Base-by-base conservation (phyloP, 2,888 invertebrate genomes). In the Venusia cambrica region DNA sequence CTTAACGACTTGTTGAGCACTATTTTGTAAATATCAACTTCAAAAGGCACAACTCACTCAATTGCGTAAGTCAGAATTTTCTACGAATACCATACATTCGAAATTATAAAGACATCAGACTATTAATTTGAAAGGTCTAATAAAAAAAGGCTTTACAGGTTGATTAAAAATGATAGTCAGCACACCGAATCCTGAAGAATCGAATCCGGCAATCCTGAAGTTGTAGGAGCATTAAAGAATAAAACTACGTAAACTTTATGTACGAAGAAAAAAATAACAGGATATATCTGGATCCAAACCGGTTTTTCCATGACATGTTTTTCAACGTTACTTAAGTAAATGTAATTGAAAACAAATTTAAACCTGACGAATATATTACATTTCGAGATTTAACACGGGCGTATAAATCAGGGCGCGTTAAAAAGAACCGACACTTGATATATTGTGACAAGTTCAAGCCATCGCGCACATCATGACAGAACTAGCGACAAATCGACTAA, bases 401-500 rank as follows among this genome's bases (percentile, higher is more conserved):
- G 46, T 36, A 75, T 79, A 73, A 66, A 77, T 77, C 68, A 58
- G 55, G 31, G 44, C 42, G 56, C 57, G 57, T 62, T 63, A 62
- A 71, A 74, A 74, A 70, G 59, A 52, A 51, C 50, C 48, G 62
- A 62, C 64, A 44, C 50, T 57, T 79, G 75, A 80, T 69, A 53
- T 59, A 76, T 56, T 56, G 64, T 46, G 72, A 78, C 80, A 74
- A 64, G 73, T 59, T 70, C 60, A 58, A 55, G 54, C 61, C 53
- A 57, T 43, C 53, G 46, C 59, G 33, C 21, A 57, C 57, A 52
- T 56, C 58, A 57, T 62, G 52, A 34, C 41, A 38, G 53, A 57
- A 60, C 54, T 48, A 55, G 61, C 57, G 65, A 77, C 79, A 76
- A 79, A 83, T 78, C 60, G 71, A 46, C 75, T 63, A 74, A 80